These are phyloP conservation scores for Volucella zonaria DNA, from an alignment of 2,888 invertebrate species.

Conservation along the genomic window DNA sequence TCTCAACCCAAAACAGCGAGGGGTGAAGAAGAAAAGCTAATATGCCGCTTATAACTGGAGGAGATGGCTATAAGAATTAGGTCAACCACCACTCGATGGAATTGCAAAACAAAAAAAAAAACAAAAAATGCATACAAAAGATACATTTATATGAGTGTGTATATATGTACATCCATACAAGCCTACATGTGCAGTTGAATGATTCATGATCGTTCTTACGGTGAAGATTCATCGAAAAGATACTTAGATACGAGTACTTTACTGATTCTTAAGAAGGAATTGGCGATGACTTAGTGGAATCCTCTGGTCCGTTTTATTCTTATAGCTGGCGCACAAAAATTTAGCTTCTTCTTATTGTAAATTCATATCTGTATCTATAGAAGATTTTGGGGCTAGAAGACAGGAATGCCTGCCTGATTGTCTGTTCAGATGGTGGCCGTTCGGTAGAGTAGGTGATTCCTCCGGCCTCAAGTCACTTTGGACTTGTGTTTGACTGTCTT, in stretches of 20 bases:
- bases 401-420: conserved; percentile 71
- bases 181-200: conserved; percentile 61
- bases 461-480: conserved; percentile 1
- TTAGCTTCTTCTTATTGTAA: conserved; percentile 28
- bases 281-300: conserved; percentile 28
- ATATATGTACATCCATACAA: conserved; percentile 7
- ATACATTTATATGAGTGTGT: neutral
- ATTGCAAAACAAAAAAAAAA: conserved; percentile 42
- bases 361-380: conserved; percentile 36
- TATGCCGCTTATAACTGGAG: conserved; percentile 56
- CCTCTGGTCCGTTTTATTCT: conserved; percentile 33
- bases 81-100: conserved; percentile 48
- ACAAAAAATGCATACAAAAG: conserved; percentile 5
- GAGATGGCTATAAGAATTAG: conserved; percentile 68
- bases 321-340: conserved; percentile 36
- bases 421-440: conserved; percentile 66
- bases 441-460: conserved; percentile 44
- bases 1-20: neutral
- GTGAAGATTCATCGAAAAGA: conserved; percentile 72
- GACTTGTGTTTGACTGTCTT: neutral
- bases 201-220: conserved; percentile 69
- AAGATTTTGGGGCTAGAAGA: conserved; percentile 59
- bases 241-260: conserved; percentile 62
- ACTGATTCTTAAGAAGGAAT: conserved; percentile 66
- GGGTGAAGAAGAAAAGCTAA: conserved; percentile 15